These are phyloP conservation scores for Tenthredo scrophulariae DNA, from an alignment of 2,888 invertebrate genomes.

Conservation along the genomic window DNA sequence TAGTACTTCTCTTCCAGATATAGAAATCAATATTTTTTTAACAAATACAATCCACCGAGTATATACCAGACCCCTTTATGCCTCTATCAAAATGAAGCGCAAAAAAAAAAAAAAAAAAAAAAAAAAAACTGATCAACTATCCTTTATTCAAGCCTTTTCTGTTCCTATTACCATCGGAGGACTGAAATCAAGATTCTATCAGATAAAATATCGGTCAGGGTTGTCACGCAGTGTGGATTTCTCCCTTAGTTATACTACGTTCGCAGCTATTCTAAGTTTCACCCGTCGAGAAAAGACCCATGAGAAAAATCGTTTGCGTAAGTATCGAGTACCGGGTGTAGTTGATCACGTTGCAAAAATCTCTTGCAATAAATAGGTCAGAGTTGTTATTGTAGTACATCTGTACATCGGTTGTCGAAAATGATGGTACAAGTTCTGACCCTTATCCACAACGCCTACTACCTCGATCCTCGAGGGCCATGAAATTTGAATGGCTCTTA, in stretches of 20 bases:
- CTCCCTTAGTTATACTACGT: background rate
- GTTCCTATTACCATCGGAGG: background rate
- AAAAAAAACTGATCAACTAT: background rate
- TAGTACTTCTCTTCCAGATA: background rate
- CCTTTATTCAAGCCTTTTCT: background rate
- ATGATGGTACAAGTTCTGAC: background rate
- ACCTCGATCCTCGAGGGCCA: background rate
- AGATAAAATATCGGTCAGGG: conserved; percentile 45
- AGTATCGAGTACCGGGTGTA: background rate
- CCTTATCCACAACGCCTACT: background rate
- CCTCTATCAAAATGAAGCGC: background rate
- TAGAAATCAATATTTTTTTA: background rate
- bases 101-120: conserved; percentile 3
- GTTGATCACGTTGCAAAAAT: background rate
- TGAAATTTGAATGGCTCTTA: background rate
- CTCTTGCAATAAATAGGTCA: conserved; percentile 35
- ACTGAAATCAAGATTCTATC: background rate
- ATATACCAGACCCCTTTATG: background rate
- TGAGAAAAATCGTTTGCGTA: background rate
- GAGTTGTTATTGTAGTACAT: conserved; percentile 10
- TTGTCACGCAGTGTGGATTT: background rate
- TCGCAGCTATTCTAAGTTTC: background rate
- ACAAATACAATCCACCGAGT: background rate
- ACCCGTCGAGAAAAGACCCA: background rate
- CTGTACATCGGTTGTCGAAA: background rate